These are phyloP conservation scores for Mus minutoides DNA, from an alignment of 2,797 vertebrate genomes.

Conservation along the genomic window DNA sequence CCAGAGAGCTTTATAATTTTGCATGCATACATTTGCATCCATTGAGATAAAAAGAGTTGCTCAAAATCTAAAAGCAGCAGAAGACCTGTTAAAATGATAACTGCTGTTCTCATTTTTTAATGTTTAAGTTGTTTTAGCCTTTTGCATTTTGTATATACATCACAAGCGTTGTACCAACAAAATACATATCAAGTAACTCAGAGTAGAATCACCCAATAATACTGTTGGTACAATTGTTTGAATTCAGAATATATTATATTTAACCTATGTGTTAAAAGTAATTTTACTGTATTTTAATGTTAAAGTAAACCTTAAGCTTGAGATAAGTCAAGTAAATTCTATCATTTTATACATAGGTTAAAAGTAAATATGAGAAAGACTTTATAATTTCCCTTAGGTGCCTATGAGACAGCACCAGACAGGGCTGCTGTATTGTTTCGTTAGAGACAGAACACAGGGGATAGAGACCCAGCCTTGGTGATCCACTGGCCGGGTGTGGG, in stretches of 20 bases:
- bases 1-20: slow-evolving; percentile 66
- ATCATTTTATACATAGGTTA: slow-evolving; percentile 25
- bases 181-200: slow-evolving; percentile 36
- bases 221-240: slow-evolving; percentile 40
- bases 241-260: slow-evolving; percentile 14
- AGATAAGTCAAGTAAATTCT: slow-evolving; percentile 30
- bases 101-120: slow-evolving; percentile 52
- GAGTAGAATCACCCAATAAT: background rate
- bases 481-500: background rate
- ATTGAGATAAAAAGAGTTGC: slow-evolving; percentile 64
- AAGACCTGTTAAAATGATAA: slow-evolving; percentile 63
- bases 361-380: slow-evolving; percentile 38
- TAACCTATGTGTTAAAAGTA: background rate
- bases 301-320: slow-evolving; percentile 31
- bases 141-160: slow-evolving; percentile 2
- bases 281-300: background rate
- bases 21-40: slow-evolving; percentile 73
- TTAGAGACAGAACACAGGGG: background rate
- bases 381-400: background rate
- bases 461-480: background rate
- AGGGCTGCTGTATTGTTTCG: background rate
- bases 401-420: background rate
- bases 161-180: slow-evolving; percentile 28
- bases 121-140: slow-evolving; percentile 38
- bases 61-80: slow-evolving; percentile 65